Conservation (phyloP, 53 echinoderm and acorn worm genomes). For the Hippasteria phrygiana region DNA sequence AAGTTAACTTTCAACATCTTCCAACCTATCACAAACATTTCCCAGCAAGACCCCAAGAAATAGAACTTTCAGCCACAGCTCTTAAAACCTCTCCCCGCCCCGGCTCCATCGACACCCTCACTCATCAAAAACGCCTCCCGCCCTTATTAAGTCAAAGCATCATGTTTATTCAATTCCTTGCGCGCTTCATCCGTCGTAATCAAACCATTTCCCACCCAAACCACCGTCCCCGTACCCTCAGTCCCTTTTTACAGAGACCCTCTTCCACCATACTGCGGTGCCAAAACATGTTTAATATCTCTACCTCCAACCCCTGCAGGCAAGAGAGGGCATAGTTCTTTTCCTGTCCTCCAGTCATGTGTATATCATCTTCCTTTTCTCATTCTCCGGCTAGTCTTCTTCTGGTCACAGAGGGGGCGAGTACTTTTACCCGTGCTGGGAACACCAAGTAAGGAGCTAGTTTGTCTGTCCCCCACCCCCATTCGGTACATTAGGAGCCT, state of each 20-base stretch:
- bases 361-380: conserved; percentile 30
- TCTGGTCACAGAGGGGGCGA: conserved; percentile 14
- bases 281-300: conserved; percentile 47
- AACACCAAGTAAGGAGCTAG: conserved; percentile 46
- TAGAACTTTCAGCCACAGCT: not conserved
- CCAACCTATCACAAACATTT: not conserved
- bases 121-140: conserved; percentile 38
- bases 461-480: conserved; percentile 10
- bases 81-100: not conserved
- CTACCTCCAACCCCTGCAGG: conserved; percentile 29
- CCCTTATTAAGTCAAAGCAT: conserved; percentile 43
- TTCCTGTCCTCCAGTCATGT: conserved; percentile 15
- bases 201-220: conserved; percentile 17
- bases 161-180: conserved; percentile 44
- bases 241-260: not conserved
- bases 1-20: too few species aligned
- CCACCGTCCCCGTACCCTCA: not conserved
- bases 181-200: conserved; percentile 44
- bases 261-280: conserved; percentile 16
- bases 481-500: conserved; percentile 48
- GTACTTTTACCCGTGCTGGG: conserved; percentile 54
- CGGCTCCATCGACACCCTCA: not conserved
- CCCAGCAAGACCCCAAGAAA: not conserved
- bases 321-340: conserved; percentile 40
- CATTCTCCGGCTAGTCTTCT: conserved; percentile 36